Evolutionary conservation across 2,888 invertebrate genomes (phyloP), one percentile per base, ranked within the genome.

Genomic region (Hybos culiciformis): DNA sequence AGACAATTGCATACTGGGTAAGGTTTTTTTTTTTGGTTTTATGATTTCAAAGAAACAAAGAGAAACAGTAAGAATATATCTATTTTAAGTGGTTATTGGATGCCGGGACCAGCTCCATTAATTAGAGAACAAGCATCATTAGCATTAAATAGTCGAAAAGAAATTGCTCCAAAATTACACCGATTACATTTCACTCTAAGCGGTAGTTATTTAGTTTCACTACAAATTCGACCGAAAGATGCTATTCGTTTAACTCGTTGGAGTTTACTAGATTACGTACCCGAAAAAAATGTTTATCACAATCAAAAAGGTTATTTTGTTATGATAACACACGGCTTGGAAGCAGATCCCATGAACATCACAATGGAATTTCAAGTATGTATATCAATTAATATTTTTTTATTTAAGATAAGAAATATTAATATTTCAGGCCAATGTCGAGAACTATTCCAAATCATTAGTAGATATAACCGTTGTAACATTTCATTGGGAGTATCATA

Each of bases 391-490:
- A 21, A 12, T 9, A 31, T 24, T 8, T 29, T 33, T 21, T 18
- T n/a, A 23, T 33, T 11, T 37, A 8, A 6, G 6, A 12, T 14
- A 20, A 7, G 11, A 24, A 19, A 11, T 14, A 41, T 24, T 11
- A 3, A 36, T n/a, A 21, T 46, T 48, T 14, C 20, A 58, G 58
- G 52, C 54, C 11, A 43, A 46, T 8, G 43, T 46, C 32, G 51
- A 51, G 4, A 46, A 53, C 36, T 46, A 52, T 29, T 51, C 50
- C 38, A 50, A 54, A 41, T 52, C 58, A n/a, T 40, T 59, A 5
- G 49, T 58, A 11, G 60, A 59, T 36, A 52, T 60, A 29, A 53
- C 56, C n/a, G 37, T 60, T 14, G 55, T 58, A 0, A 57, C 59
- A 5, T 52, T 52, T 14, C 55, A 58, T 46, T 56, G 54, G 50